Conservation (phyloP, 1,140 invertebrate species). For the Ips nitidus region DNA sequence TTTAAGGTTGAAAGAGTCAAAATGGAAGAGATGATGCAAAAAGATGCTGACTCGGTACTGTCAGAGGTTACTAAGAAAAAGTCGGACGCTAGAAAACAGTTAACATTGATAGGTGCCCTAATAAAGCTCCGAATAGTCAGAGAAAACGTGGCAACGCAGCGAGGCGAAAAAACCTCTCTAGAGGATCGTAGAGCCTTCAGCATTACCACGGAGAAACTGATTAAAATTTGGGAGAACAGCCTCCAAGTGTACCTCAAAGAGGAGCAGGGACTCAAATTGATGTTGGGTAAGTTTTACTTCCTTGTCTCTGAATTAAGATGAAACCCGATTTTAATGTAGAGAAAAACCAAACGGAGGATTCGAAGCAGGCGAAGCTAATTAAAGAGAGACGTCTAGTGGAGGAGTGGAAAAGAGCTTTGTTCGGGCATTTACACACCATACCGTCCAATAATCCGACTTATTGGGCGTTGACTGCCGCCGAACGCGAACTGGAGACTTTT, state of each 20-base stretch:
- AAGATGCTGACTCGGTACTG: conserved; percentile 68
- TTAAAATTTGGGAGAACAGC: conserved; percentile 49
- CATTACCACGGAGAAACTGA: conserved; percentile 45
- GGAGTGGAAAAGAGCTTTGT: conserved; percentile 46
- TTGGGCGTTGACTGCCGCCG: conserved; percentile 48
- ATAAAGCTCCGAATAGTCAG: conserved; percentile 63
- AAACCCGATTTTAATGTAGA: conserved; percentile 21
- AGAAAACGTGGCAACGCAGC: conserved; percentile 59
- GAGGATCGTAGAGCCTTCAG: conserved; percentile 48
- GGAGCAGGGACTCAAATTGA: conserved; percentile 47
- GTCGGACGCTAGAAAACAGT: conserved; percentile 65
- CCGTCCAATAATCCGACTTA: conserved; percentile 41
- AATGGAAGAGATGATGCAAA: conserved; percentile 64
- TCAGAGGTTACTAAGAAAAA: conserved; percentile 69
- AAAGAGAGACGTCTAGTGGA: conserved; percentile 43
- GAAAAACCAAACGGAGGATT: conserved; percentile 43
- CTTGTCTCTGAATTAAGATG: neutral
- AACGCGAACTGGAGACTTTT: conserved; percentile 49
- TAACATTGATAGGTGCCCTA: conserved; percentile 63
- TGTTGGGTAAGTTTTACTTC: conserved; percentile 38
- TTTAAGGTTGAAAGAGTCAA: conserved; percentile 59
- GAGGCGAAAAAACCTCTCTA: conserved; percentile 60
- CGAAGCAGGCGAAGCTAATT: conserved; percentile 36
- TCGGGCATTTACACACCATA: conserved; percentile 41
- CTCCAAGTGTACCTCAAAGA: conserved; percentile 46